Evolutionary conservation across 2,888 invertebrate species (phyloP).

Genomic region (Neoscelio sp.): DNA sequence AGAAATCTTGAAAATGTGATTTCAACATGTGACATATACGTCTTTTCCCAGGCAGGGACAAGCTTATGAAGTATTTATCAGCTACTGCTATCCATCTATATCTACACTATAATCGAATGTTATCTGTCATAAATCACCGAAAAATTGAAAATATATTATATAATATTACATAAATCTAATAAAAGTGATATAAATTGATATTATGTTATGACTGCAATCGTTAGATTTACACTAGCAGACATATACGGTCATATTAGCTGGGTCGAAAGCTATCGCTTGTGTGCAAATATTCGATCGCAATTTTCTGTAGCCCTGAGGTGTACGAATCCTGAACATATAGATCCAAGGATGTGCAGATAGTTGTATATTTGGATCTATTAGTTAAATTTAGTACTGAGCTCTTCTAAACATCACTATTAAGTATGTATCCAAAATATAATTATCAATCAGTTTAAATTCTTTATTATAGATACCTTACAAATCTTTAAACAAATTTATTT

Average conservation of each 20-base stretch:
- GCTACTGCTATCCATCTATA: too few species aligned
- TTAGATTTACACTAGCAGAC: constrained; percentile 3
- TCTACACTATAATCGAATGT: too few species aligned
- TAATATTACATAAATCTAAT: too few species aligned
- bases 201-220: constrained; percentile 2
- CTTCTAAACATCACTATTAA: constrained; percentile 23
- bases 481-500: too few species aligned
- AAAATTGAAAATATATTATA: too few species aligned
- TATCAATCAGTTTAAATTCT: too few species aligned
- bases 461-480: too few species aligned
- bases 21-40: too few species aligned
- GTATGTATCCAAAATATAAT: constrained; percentile 26
- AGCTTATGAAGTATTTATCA: too few species aligned
- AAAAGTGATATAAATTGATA: constrained; percentile 10
- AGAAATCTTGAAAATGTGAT: too few species aligned
- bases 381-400: constrained; percentile 5
- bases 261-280: constrained; percentile 14
- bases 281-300: constrained; percentile 51
- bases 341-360: constrained; percentile 31
- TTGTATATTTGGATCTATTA: constrained; percentile 44
- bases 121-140: too few species aligned
- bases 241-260: constrained; percentile 12
- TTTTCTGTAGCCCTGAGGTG: constrained; percentile 30
- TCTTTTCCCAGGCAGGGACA: too few species aligned
- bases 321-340: constrained; percentile 38